Base-by-base conservation (phyloP, 2,113 vertebrate genomes). In the Rhinoderma darwinii region DNA sequence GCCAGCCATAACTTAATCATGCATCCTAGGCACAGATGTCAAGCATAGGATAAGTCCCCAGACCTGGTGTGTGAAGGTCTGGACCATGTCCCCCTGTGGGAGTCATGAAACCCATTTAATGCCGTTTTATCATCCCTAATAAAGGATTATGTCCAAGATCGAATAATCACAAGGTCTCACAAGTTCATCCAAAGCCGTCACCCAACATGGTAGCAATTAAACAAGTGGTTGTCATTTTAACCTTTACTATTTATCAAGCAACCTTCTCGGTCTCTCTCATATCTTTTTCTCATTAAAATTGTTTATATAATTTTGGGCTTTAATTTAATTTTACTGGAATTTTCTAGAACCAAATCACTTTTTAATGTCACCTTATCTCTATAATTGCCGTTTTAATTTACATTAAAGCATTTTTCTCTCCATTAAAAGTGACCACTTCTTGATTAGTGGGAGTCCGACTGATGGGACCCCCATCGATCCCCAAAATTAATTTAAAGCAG, bases 31-130 rank as follows among this genome's bases (percentile, higher is more conserved):
- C 56, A 82, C 59, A 82, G 79, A 82, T 82, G 79, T 82, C 59
- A 43, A 27, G 15, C 37, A 43, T 82, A 66, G 39, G 44, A 43
- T 63, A 39, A 66, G n/a, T 82, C 59, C 79, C 30, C 79, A n/a
- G 7, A 10, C 79, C 79, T 66, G 59, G 79, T 43, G 79, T 43
- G 79, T 35, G 59, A 82, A n/a, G 59, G 79, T 82, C 79, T 82
- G 79, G 79, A 44, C 79, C 3, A 41, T 17, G 39, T 27, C n/a
- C 37, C 39, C 79, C 44, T 43, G 20, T 82, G 56, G 39, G 79
- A 43, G 22, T 17, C 79, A 82, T 82, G 37, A 43, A 44, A 12
- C 32, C 59, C 39, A 82, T 30, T 41, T 25, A 66, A 32, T 82
- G 56, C 39, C 22, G 39, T 82, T 82, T 82, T 66, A 63, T 66